Evolutionary conservation across 2,888 invertebrate species (phyloP), one percentile per base, ranked within the genome.

Genomic region (Lissocephala sabroskyi): DNA sequence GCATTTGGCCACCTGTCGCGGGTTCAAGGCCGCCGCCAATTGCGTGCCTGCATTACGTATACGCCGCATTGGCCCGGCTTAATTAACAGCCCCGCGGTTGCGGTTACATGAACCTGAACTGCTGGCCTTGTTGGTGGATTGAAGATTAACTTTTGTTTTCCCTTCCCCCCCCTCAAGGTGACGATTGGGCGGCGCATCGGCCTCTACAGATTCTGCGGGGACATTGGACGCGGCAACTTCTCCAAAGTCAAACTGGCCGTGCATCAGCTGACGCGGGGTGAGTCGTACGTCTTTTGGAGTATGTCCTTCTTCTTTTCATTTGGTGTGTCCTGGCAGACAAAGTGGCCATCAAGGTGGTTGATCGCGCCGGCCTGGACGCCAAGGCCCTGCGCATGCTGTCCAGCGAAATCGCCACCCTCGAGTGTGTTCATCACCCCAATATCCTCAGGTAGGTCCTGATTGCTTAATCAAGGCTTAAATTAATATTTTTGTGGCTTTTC

Each of bases 201-300:
- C 18, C 88, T 92, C 70, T 93, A 93, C 85, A 86, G 90, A 76
- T 87, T 93, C 66, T 88, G 90, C 62, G 91, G 91, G 59, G 92
- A 92, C 79, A 87, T 93, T 49, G 92, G 92, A 23, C 87, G 87
- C 62, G 92, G 93, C 42, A 93, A 93, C 83, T 93, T 93, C 84
- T 92, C 92, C 35, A 90, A 91, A 83, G 92, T 93, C 67, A 91
- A 91, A 82, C 85, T 92, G 68, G 93, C 90, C 36, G 87, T 90
- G 42, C 92, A 93, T 83, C 89, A 90, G 58, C 83, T 93, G 53
- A 92, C 91, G 28, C 88, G 90, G 87, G 92, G 92, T 85, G 67
- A 75, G 55, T 42, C 3, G 1, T 6, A 10, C 1, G 4, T 13
- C 11, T 1, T 23, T n/a, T n/a, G n/a, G n/a, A n/a, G n/a, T n/a